These are phyloP conservation scores for Lophius piscatorius DNA, from an alignment of 2,113 vertebrate genomes.

Conservation along the genomic window DNA sequence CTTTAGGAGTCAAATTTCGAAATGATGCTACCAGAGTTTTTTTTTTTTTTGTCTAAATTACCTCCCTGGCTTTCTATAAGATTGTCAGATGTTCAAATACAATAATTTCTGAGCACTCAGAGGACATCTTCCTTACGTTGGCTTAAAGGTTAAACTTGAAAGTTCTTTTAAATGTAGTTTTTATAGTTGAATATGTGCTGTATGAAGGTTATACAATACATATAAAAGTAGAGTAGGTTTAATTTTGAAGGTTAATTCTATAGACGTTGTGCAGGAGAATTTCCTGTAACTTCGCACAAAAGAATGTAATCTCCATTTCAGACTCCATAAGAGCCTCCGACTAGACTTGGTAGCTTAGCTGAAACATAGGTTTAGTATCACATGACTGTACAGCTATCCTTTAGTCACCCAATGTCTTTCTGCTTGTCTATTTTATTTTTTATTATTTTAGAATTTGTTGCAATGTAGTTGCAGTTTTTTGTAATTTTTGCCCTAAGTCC, in stretches of 20 bases:
- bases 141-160: neutral
- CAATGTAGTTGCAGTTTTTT: neutral
- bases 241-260: neutral
- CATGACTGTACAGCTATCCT: neutral
- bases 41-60: neutral
- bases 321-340: too few relatives aligned
- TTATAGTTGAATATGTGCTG: neutral
- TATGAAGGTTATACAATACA: neutral
- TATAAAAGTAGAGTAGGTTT: neutral
- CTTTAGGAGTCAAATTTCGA: too few relatives aligned
- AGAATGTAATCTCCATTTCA: neutral
- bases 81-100: too few relatives aligned
- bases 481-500: slow-evolving; percentile 4
- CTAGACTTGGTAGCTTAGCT: neutral
- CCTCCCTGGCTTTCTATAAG: neutral
- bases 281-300: too few relatives aligned
- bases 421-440: neutral
- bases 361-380: neutral
- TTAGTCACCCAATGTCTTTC: neutral
- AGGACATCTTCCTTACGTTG: neutral
- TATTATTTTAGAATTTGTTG: neutral
- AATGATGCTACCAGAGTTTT: neutral
- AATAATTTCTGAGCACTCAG: too few relatives aligned
- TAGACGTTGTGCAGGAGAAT: neutral
- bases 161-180: neutral